Evolutionary conservation across 2,888 invertebrate species (phyloP).

Genomic region (Panopea generosa): DNA sequence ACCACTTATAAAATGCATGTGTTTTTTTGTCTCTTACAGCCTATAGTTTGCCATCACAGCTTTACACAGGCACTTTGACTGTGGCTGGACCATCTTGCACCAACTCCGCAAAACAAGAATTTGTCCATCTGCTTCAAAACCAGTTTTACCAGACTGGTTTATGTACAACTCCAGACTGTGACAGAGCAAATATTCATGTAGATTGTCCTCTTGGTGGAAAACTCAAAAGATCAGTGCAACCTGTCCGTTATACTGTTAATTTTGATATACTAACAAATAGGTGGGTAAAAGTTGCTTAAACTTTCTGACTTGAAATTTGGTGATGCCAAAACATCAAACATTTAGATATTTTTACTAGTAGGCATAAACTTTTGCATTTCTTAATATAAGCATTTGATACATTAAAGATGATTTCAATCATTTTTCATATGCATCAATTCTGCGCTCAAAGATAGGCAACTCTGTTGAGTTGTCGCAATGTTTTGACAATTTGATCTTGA

Average conservation of each 20-base stretch:
- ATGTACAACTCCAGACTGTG: constrained; percentile 63
- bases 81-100: constrained; percentile 69
- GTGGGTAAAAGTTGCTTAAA: no score
- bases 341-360: no score
- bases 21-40: constrained; percentile 26
- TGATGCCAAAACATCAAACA: no score
- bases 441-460: no score
- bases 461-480: no score
- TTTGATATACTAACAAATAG: constrained; percentile 65
- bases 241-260: constrained; percentile 37
- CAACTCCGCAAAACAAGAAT: constrained; percentile 43
- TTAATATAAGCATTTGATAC: no score
- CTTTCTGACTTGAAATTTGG: no score
- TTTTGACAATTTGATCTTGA: no score
- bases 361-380: no score
- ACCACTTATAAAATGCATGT: no score
- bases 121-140: constrained; percentile 60
- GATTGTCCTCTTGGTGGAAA: constrained; percentile 59
- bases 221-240: constrained; percentile 54
- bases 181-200: constrained; percentile 58
- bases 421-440: no score
- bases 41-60: constrained; percentile 34
- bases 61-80: constrained; percentile 61
- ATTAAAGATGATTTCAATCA: no score
- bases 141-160: constrained; percentile 64